Base-by-base conservation (phyloP, 2,113 vertebrate genomes). In the Falcunculus frontatus region DNA sequence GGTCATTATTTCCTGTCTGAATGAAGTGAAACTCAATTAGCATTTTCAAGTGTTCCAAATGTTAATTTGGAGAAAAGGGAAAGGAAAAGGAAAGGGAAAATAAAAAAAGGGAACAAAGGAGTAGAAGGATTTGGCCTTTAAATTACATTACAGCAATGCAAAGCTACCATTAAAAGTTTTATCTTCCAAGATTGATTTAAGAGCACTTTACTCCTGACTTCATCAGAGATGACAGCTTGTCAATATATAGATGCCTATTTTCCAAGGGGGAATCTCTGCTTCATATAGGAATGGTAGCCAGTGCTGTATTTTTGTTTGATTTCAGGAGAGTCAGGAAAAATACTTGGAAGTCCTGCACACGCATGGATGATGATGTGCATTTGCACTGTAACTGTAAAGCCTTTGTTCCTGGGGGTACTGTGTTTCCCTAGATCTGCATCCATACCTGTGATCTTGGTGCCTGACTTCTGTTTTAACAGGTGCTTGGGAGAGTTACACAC, bases 1-100 rank as follows among this genome's bases (percentile, higher is more conserved):
- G 96, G 94, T 97, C 95, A 87, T 97, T 97, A 95, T 97, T 97
- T 92, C 69, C 91, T 95, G 89, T 96, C 86, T 84, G 96, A 95
- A 87, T 89, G 64, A 91, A 95, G 56, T 87, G 83, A 95, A 95
- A 90, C 69, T 72, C 83, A 96, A 89, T 96, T 97, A 95, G 80
- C 84, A 92, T 95, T 92, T 82, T 95, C 56, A 87, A 92, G 68
- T 92, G 72, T 81, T 95, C 87, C 89, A 90, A 68, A 91, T 74
- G 91, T 90, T 97, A 89, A 92, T 92, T 92, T 90, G 68, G 60
- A 92, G 63, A 89, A 95, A 74, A 70, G 30, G 39, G 69, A 94
- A 93, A 16, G 15, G 26, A 63, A 87, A 83, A 84, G 11, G 15
- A 9, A 53, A 57, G 8, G 30, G 5, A 47, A 65, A 82, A 86